phyloP scores from a whole-genome alignment of 1,140 invertebrate genomes.

The Aphelenchoides besseyi region DNA sequence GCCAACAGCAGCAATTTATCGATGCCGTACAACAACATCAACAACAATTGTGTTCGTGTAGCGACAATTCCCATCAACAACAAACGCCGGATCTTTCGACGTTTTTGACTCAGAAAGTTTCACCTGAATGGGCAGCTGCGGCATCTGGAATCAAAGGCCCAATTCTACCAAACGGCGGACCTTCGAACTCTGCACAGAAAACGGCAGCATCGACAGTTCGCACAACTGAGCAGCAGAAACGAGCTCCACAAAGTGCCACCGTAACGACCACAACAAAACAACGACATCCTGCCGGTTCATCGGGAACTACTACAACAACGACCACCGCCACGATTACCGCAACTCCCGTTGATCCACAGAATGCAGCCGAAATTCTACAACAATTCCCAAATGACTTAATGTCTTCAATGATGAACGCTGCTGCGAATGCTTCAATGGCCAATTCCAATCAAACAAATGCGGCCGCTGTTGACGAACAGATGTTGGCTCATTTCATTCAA shows the following conservation, averaged over 20 bases:
- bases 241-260: neutral
- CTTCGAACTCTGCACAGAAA: neutral
- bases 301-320: neutral
- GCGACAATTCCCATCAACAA: neutral
- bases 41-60: neutral
- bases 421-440: neutral
- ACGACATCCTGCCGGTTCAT: neutral
- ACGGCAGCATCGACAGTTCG: neutral
- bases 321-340: neutral
- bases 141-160: neutral
- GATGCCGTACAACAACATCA: neutral
- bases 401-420: neutral
- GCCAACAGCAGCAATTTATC: neutral
- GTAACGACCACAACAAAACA: neutral
- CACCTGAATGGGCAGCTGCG: neutral
- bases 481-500: constrained; percentile 35
- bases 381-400: neutral
- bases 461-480: constrained; percentile 25
- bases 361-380: neutral
- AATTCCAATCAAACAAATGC: neutral
- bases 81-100: neutral
- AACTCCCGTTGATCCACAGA: neutral
- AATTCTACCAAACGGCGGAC: neutral
- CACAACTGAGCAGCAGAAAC: neutral
- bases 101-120: neutral